Base-by-base conservation (phyloP, 2,888 invertebrate species). In the Brachynemurus nebulosus region DNA sequence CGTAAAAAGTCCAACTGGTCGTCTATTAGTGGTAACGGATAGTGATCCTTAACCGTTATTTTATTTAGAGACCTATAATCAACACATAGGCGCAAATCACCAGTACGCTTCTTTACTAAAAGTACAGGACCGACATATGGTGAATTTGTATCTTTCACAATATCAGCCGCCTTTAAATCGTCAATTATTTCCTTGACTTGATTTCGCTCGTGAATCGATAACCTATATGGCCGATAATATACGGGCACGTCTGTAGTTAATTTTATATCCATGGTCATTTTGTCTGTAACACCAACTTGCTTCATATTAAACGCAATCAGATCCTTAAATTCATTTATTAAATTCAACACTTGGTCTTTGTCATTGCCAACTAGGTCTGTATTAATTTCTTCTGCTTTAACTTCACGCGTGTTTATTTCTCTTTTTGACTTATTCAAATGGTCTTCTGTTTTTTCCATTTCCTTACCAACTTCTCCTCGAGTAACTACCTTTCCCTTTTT, bases 121-220 rank as follows among this genome's bases (percentile, higher is more conserved):
- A 54, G 52, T 21, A 54, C 52, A 2, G 55, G 54, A 8, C 47
- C 47, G 7, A 49, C 45, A n/a, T n/a, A n/a, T 2, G 47, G 48
- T 1, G 53, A 53, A 56, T 51, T 56, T 55, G 48, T 59, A 54
- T 38, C 58, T 61, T 50, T 17, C 27, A 56, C 55, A 12, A 54
- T 48, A 2, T 27, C 33, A 17, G 46, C 46, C 4, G 46, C 25
- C 8, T 53, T 21, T 12, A 54, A 46, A 4, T 49, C 42, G 23
- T 50, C 46, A 16, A 55, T 9, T 6, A 54, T 52, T 14, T 42
- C 25, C 4, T 40, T 3, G 1, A 55, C 12, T 16, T 49, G 12
- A 7, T 11, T 9, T 43, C 50, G 52, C 19, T 51, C 53, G 12
- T 17, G 17, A 45, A 44, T 53, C 1, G 52, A 50, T 33, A 54